Percentiles rank a stretch among this genome's conserved stretches.
These are phyloP conservation scores for Octodonta nipae DNA, from an alignment of 2,888 invertebrate genomes.

Conservation along the genomic window DNA sequence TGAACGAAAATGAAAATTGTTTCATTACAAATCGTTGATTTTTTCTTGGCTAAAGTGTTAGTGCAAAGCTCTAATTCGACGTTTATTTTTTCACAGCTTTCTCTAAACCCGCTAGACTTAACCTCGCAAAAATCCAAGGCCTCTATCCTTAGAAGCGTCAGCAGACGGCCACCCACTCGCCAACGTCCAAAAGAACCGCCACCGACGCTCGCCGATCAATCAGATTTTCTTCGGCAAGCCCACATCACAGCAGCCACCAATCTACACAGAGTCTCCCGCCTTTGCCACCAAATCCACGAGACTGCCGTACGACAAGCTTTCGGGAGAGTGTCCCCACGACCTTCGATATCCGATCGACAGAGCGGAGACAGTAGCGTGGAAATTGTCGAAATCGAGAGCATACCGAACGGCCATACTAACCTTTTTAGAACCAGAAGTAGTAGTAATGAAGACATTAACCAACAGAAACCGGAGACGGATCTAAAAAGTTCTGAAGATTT, in stretches of 20 bases:
- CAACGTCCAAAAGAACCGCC: slow-evolving; percentile 20
- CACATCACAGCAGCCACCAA: slow-evolving; percentile 26
- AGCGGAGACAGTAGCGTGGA: slow-evolving; percentile 27
- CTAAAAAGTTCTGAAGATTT: slow-evolving; percentile 27
- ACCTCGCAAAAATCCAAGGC: slow-evolving; percentile 40
- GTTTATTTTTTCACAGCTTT: slow-evolving; percentile 37
- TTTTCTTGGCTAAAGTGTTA: too few relatives aligned
- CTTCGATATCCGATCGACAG: slow-evolving; percentile 17
- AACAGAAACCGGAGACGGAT: slow-evolving; percentile 23
- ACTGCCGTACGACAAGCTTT: slow-evolving; percentile 32
- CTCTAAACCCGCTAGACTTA: slow-evolving; percentile 38
- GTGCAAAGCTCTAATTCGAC: too few relatives aligned
- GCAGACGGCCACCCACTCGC: slow-evolving; percentile 40
- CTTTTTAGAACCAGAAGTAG: slow-evolving; percentile 33
- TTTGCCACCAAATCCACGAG: slow-evolving; percentile 38
- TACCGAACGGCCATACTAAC: slow-evolving; percentile 11
- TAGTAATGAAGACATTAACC: slow-evolving; percentile 38
- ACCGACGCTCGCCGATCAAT: slow-evolving; percentile 10
- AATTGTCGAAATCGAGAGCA: slow-evolving; percentile 25
- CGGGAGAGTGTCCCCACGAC: slow-evolving; percentile 17
- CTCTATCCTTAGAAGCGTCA: slow-evolving; percentile 38
- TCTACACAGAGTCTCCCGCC: slow-evolving; percentile 34
- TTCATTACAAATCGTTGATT: too few relatives aligned
- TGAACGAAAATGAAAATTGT: too few relatives aligned
- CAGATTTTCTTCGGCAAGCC: slow-evolving; percentile 14